These are phyloP conservation scores for Punctoribates punctum DNA, from an alignment of 2,888 invertebrate genomes.

Conservation along the genomic window DNA sequence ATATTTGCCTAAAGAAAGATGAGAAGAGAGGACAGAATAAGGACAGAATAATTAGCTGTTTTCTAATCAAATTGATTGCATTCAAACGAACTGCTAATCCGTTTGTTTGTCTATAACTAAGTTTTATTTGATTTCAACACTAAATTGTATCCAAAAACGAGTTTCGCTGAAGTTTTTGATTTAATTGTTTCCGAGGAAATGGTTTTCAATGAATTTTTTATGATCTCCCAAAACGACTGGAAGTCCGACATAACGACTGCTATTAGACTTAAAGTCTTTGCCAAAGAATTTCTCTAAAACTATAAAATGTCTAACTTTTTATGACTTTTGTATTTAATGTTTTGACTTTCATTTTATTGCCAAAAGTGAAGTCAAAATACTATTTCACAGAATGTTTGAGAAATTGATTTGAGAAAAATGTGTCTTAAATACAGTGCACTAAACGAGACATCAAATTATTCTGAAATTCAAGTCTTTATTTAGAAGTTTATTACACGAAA, in stretches of 20 bases:
- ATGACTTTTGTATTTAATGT: too few species aligned
- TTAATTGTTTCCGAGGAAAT: conserved; percentile 17
- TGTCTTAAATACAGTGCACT: neutral
- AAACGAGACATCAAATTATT: neutral
- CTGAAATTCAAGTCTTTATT: neutral
- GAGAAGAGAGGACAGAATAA: neutral
- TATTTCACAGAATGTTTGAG: too few species aligned
- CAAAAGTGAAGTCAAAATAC: too few species aligned
- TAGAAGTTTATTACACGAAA: neutral
- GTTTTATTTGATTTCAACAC: conserved; percentile 2
- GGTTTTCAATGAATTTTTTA: conserved; percentile 2
- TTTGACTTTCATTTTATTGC: too few species aligned
- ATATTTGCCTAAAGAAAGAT: neutral
- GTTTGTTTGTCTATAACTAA: neutral
- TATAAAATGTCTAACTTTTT: too few species aligned
- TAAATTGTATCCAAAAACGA: neutral
- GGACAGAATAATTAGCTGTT: neutral
- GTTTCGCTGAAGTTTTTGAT: neutral
- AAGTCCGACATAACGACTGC: too few species aligned
- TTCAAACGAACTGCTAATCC: neutral
- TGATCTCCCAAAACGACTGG: neutral
- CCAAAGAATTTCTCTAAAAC: too few species aligned
- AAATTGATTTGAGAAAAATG: neutral
- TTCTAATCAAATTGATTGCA: neutral
- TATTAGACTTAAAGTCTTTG: neutral